Conservation (phyloP, 2,113 vertebrate species). For the Buteo buteo region DNA sequence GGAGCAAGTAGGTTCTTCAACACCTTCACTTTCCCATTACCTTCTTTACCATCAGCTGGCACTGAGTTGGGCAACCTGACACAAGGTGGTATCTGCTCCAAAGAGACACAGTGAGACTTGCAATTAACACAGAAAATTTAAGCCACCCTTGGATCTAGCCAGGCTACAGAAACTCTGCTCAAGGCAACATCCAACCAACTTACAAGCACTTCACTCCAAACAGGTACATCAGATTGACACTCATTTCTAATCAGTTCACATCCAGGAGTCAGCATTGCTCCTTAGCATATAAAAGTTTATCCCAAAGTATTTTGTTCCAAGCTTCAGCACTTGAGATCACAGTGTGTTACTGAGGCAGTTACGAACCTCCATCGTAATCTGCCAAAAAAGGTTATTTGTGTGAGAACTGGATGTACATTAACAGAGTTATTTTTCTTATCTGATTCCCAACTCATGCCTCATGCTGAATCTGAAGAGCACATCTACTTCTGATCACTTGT, state of each 20-base stretch:
- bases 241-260: neutral
- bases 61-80: neutral
- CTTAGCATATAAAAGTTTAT: neutral
- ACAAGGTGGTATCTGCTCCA: neutral
- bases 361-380: neutral
- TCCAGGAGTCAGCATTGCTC: neutral
- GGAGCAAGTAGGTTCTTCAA: neutral
- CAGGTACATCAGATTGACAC: neutral
- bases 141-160: fast-evolving
- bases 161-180: neutral
- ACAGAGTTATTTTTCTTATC: neutral
- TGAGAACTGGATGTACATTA: neutral
- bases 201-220: neutral
- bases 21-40: neutral
- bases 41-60: neutral
- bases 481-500: neutral
- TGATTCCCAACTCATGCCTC: neutral
- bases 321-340: neutral
- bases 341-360: neutral
- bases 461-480: neutral
- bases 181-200: neutral
- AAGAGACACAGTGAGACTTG: neutral
- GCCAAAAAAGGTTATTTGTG: neutral
- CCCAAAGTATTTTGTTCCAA: neutral
- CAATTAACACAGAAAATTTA: no score